Percentiles rank a stretch among this genome's conserved stretches.
Conservation (phyloP, 92 coral and sea anemone species). For the Chrysogorgia sp. region DNA sequence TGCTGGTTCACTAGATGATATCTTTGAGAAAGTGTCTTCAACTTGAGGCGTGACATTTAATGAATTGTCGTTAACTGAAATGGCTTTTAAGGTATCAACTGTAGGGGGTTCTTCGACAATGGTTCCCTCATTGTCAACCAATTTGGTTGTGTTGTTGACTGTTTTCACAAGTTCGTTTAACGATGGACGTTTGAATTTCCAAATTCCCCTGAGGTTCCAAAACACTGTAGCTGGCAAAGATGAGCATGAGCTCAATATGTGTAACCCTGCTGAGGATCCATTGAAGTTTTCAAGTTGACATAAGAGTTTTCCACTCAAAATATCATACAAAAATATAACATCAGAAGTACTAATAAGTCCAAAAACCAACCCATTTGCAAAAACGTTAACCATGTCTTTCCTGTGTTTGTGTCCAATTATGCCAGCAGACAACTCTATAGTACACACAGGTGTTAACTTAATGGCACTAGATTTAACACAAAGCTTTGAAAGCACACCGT, state of each 20-base stretch:
- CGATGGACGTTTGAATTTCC: slow-evolving; percentile 73
- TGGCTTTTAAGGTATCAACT: not conserved
- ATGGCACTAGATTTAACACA: slow-evolving; percentile 61
- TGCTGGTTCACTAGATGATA: not conserved
- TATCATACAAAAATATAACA: slow-evolving; percentile 60
- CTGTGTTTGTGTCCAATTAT: not conserved
- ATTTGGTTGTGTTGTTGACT: not conserved
- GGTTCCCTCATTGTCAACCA: not conserved
- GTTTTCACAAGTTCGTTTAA: slow-evolving; percentile 67
- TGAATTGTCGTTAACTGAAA: not conserved
- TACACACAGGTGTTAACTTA: slow-evolving; percentile 57
- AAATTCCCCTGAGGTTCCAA: slow-evolving; percentile 71
- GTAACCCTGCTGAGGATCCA: slow-evolving; percentile 48
- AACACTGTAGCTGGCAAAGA: slow-evolving; percentile 64
- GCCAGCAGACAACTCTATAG: slow-evolving; percentile 27
- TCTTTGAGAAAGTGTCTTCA: not conserved
- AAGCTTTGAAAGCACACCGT: slow-evolving; percentile 50
- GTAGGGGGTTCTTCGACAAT: not conserved
- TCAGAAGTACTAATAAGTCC: slow-evolving; percentile 72
- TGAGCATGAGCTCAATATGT: slow-evolving; percentile 56
- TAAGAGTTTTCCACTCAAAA: slow-evolving; percentile 73
- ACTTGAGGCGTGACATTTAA: not conserved
- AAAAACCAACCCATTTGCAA: slow-evolving; percentile 65
- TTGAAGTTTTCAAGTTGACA: slow-evolving; percentile 54
- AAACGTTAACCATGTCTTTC: slow-evolving; percentile 41